These are phyloP conservation scores for Jacana jacana DNA, from an alignment of 2,113 vertebrate genomes.

Conservation along the genomic window DNA sequence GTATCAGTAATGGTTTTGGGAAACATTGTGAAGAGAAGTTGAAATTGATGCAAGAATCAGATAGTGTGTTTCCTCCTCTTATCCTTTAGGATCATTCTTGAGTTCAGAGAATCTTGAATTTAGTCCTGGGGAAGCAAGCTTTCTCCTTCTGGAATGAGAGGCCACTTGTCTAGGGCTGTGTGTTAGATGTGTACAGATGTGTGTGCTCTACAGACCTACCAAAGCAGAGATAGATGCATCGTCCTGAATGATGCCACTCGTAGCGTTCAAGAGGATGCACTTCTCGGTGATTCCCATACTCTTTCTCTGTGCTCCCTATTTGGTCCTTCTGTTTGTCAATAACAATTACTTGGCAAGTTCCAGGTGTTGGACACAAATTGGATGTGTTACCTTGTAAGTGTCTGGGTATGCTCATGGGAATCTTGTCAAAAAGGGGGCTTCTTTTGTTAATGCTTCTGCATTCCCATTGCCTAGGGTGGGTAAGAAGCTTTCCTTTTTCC, in stretches of 20 bases:
- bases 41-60: neutral
- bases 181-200: no score
- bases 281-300: neutral
- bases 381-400: neutral
- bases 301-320: neutral
- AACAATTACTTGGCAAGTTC: neutral
- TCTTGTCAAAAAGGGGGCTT: neutral
- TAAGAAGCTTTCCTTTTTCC: neutral
- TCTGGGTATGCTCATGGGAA: neutral
- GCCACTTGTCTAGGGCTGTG: neutral
- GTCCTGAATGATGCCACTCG: neutral
- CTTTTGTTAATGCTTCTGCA: neutral
- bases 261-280: neutral
- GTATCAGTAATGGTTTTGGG: neutral
- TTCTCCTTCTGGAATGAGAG: neutral
- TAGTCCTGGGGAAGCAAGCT: neutral
- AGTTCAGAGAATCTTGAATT: neutral
- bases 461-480: accelerated
- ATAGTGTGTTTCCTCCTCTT: neutral
- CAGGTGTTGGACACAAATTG: neutral
- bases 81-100: neutral
- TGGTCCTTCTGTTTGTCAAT: neutral
- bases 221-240: neutral
- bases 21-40: neutral
- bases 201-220: neutral